These are phyloP conservation scores for Psylliodes chrysocephalus DNA, from an alignment of 2,888 invertebrate genomes.

Conservation along the genomic window DNA sequence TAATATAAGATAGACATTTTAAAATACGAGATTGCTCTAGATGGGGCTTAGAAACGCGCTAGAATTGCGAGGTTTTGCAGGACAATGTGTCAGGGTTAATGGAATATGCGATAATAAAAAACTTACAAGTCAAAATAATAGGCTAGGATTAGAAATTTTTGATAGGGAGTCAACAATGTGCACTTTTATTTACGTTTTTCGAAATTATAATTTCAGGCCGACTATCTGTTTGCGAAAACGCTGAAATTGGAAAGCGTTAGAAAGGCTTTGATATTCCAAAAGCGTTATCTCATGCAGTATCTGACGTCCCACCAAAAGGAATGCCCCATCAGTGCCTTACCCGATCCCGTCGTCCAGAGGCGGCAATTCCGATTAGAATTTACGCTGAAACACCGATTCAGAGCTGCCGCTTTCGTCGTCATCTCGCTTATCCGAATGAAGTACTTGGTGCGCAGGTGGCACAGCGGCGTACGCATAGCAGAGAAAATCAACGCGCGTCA, in stretches of 20 bases:
- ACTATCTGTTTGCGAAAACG: constrained; percentile 74
- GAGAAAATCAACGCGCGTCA: constrained; percentile 60
- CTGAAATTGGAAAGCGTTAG: constrained; percentile 85
- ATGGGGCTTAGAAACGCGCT: too few relatives aligned
- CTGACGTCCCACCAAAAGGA: constrained; percentile 63
- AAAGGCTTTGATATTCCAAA: constrained; percentile 91
- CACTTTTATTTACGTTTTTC: neutral
- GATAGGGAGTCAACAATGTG: too few relatives aligned
- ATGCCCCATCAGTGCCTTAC: constrained; percentile 43
- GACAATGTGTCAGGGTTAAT: too few relatives aligned
- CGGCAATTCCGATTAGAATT: constrained; percentile 5
- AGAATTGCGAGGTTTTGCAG: too few relatives aligned
- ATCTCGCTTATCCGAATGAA: constrained; percentile 74
- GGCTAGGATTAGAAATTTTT: too few relatives aligned
- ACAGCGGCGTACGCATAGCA: constrained; percentile 69
- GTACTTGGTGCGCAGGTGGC: constrained; percentile 73
- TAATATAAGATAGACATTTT: too few relatives aligned
- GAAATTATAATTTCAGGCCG: constrained; percentile 62
- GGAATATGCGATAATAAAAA: too few relatives aligned
- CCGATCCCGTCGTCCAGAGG: constrained; percentile 28
- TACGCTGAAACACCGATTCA: constrained; percentile 51
- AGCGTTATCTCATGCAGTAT: constrained; percentile 83
- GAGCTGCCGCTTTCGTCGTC: constrained; percentile 68
- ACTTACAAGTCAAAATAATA: too few relatives aligned
- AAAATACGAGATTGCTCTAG: too few relatives aligned